Evolutionary conservation across 1,140 invertebrate species (phyloP), one percentile per base, ranked within the genome.

Genomic region (Campoletis sonorensis): DNA sequence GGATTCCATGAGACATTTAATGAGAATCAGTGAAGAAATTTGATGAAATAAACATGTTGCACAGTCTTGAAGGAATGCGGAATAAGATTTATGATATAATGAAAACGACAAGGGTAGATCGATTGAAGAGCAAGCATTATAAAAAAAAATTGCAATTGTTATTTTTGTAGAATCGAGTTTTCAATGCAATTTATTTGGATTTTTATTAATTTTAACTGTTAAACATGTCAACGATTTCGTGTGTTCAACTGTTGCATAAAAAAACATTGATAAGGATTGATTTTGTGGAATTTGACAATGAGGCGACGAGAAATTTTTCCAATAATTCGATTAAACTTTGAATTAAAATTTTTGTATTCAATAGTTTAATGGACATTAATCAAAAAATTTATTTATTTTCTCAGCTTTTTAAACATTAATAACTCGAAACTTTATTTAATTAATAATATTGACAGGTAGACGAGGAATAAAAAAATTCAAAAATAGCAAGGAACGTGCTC

Each of bases 41-140:
- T 67, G 5, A 67, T 67, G 54, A 67, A 67, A 67, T 67, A 67
- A 5, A 67, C 23, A 67, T 67, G 23, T 21, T 10, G 61, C 23
- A n/a, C n/a, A 67, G 23, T n/a, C 18, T 23, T 13, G 1, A 13
- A 30, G 23, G 61, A 67, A 67, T 67, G 61, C 61, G 61, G 61
- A 67, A 67, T 67, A 67, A 67, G 61, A 67, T 67, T 27, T 27
- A 67, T 67, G 61, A 67, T 15, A 13, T 11, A 67, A 67, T 67
- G 0, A 2, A 27, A 27, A 58, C 15, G 23, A n/a, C 18, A 51
- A 75, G 21, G 18, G 23, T 75, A 16, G 30, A 75, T 75, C n/a
- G 40, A 75, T 75, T 7, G 30, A 33, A 33, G 30, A 33, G 30
- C 40, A 45, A 10, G 2, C 5, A 5, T 33, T 37, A 18, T 21